A percentile compares a stretch with the other conserved stretches of the same genome.
phyloP scores from a whole-genome alignment of 2,113 vertebrate genomes.

The Sylvietta virens region DNA sequence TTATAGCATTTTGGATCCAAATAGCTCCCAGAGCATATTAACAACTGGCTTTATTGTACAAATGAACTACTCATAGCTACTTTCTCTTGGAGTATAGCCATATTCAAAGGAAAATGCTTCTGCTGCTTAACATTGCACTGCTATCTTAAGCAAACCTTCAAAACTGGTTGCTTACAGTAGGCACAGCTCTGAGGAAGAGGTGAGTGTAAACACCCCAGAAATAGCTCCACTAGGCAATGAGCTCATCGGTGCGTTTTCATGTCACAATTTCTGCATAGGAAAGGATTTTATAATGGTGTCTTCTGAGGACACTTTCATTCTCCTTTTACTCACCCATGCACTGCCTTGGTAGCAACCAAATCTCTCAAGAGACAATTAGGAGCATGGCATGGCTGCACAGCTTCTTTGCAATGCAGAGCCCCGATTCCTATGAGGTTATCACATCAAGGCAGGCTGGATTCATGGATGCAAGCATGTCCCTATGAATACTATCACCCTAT shows the following conservation, averaged over 20 bases:
- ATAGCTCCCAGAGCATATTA: not conserved
- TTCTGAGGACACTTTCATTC: not conserved
- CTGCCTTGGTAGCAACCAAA: not conserved
- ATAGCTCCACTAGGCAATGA: not conserved
- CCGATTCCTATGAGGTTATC: not conserved
- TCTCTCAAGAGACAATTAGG: not conserved
- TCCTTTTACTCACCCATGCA: not conserved
- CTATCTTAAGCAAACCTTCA: not conserved
- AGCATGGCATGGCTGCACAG: not conserved
- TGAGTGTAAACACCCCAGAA: slow-evolving; percentile 4
- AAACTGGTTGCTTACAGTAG: not conserved
- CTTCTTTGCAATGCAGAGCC: not conserved
- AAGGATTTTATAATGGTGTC: not conserved
- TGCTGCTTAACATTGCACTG: not conserved
- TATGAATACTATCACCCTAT: not conserved
- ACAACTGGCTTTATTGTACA: not conserved
- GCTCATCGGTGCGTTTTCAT: not conserved
- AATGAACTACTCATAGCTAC: not conserved
- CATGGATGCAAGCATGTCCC: not conserved
- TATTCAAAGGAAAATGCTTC: not conserved
- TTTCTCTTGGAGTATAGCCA: not conserved
- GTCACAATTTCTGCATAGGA: not conserved
- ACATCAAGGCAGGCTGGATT: not conserved
- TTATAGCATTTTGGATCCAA: not conserved
- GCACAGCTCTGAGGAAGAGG: not conserved